Conservation (phyloP, 2,113 vertebrate genomes). For the Oreocharis arfaki region DNA sequence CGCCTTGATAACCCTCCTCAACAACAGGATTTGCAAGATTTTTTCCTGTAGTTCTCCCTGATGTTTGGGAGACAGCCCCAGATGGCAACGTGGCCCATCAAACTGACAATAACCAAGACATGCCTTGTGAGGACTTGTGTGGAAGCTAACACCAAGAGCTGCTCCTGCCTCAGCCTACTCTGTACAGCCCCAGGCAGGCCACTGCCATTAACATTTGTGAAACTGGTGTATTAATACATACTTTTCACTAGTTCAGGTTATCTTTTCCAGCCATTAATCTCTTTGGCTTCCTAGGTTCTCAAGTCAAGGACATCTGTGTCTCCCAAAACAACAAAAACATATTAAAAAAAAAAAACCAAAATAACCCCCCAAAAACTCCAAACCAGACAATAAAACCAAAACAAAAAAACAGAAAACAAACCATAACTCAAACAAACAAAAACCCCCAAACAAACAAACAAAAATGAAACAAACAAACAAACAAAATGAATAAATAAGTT, state of each 20-base stretch:
- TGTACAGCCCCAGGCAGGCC: not conserved
- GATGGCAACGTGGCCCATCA: not conserved
- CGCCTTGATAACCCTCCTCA: not conserved
- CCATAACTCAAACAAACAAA: not conserved
- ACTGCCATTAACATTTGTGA: accelerated
- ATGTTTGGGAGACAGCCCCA: not conserved
- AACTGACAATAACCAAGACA: not conserved
- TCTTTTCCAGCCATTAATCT: not conserved
- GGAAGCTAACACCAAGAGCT: not conserved
- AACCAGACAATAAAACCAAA: no score
- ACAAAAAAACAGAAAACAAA: not conserved
- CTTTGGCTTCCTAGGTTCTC: not conserved
- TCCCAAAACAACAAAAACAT: not conserved
- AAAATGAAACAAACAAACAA: not conserved
- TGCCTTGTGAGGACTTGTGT: not conserved
- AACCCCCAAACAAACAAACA: not conserved
- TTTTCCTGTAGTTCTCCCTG: not conserved
- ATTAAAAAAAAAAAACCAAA: not conserved
- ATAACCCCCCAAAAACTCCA: no score
- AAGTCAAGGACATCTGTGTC: not conserved
- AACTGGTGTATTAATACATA: not conserved
- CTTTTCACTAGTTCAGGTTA: not conserved
- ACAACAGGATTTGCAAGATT: not conserved
- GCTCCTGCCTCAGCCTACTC: not conserved
- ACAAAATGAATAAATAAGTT: not conserved